Evolutionary conservation across 2,888 invertebrate genomes (phyloP), one percentile per base, ranked within the genome.

Genomic region (Heliothis peltigera): DNA sequence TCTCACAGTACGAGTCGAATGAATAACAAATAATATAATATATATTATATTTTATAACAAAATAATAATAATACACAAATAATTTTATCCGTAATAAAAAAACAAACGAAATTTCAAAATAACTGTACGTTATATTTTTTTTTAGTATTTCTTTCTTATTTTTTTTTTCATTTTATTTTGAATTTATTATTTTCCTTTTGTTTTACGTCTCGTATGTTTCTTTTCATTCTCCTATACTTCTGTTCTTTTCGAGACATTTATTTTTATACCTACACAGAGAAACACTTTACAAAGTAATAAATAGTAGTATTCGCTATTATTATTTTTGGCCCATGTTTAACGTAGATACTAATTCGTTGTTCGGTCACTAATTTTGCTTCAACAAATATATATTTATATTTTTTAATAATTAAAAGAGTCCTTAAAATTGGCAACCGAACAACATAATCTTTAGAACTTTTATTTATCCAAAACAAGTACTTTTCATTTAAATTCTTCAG

Each of bases 251-350:
- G 77, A 89, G 82, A 72, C 63, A 84, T 86, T 88, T 87, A 85
- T 86, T 91, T 93, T 88, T 87, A 87, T 88, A 93, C 93, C 92
- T 92, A 93, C 93, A 95, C 95, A 95, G 95, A 95, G 95, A 93
- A 95, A 95, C 95, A 95, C 95, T 94, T 91, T 87, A 94, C 95
- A 95, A 78, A 91, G 84, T 91, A 88, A 90, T 89, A 83, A 83
- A 85, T 70, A 68, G 91, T 92, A 91, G 91, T 87, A 61, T 75
- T 86, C 81, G 94, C 93, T 92, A 91, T 89, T 70, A 87, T 90
- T 91, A 88, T 91, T 87, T 90, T 93, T 91, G 91, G 93, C 91
- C 93, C 92, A 89, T 88, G 78, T 88, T 89, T 91, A 91, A 92
- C 88, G 90, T 94, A 94, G 93, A 79, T 67, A 79, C 67, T 58